phyloP scores from a whole-genome alignment of 2,113 vertebrate species.

The Platycercus adscitus region DNA sequence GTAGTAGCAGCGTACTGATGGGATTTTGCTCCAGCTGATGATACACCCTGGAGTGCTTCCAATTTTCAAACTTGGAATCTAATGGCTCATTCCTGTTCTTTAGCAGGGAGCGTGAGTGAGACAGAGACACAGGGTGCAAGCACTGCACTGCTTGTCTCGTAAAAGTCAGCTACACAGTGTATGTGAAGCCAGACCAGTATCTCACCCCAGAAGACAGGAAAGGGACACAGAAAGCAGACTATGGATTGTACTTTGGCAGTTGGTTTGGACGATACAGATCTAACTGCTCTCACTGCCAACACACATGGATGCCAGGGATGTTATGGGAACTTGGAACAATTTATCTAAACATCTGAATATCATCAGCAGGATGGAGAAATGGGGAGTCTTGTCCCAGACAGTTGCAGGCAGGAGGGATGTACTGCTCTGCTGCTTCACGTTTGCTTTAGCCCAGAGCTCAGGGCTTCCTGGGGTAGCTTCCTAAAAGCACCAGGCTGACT shows the following conservation, averaged over 20 bases:
- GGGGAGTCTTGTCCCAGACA: not conserved
- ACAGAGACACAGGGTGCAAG: not conserved
- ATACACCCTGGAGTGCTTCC: not conserved
- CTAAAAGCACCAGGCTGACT: not conserved
- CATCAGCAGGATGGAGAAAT: not conserved
- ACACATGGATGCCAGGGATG: fast-evolving
- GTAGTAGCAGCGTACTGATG: not conserved
- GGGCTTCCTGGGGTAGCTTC: not conserved
- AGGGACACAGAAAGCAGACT: not conserved
- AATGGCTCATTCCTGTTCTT: not conserved
- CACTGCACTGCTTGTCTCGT: not conserved
- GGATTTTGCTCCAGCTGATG: not conserved
- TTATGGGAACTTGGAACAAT: not conserved
- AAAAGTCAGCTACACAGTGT: not conserved
- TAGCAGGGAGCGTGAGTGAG: not conserved
- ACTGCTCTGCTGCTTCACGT: not conserved
- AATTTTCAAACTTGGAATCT: not conserved
- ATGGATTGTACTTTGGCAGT: not conserved
- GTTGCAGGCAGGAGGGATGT: not conserved
- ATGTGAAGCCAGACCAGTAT: not conserved
- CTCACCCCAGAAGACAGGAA: not conserved
- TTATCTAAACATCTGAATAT: not conserved
- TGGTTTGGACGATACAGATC: not conserved
- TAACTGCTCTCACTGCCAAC: not conserved
- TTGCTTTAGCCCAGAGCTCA: not conserved